Evolutionary conservation across 1,140 invertebrate genomes (phyloP), one percentile per base, ranked within the genome.

Genomic region (Araneus ventricosus): DNA sequence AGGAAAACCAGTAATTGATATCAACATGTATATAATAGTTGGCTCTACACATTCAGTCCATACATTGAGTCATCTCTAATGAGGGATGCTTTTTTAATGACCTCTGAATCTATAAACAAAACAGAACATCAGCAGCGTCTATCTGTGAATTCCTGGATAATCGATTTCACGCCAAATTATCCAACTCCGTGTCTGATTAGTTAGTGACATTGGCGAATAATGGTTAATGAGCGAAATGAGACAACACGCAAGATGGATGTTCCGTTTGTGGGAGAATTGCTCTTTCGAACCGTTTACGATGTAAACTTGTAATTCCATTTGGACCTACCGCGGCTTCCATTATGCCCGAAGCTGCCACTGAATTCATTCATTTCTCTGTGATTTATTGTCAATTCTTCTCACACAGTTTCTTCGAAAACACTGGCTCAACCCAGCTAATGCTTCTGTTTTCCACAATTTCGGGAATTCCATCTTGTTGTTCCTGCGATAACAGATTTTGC

Each of bases 181-280:
- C 7, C 84, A 34, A 86, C n/a, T 22, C 5, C 17, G 14, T 6
- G 17, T 30, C 57, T 61, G 84, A 86, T 37, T 61, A 27, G 84
- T 24, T 61, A 8, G 20, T 59, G 57, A 86, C 30, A 61, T 86
- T 24, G 22, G 0, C 30, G 10, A 75, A 75, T 75, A 14, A 34
- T 37, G 17, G 84, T 37, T 86, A 86, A 86, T 86, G 84, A 86
- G 57, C n/a, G 27, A 63, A 86, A 86, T 59, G 57, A 61, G 84
- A 86, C 84, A 63, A 61, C 57, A 37, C 20, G 20, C 45, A 86
- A 86, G 84, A 86, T 61, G n/a, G 34, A 86, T 86, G 84, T 30
- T 61, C 84, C 22, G n/a, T 61, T 57, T 30, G 57, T 61, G 30
- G 37, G 70, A 34, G 34, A 75, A 75, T 37, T 34, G 70, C 30